A percentile compares a stretch with the other conserved stretches of the same genome.
Conservation (phyloP, 2,888 invertebrate species). For the Lamellibrachia columna region DNA sequence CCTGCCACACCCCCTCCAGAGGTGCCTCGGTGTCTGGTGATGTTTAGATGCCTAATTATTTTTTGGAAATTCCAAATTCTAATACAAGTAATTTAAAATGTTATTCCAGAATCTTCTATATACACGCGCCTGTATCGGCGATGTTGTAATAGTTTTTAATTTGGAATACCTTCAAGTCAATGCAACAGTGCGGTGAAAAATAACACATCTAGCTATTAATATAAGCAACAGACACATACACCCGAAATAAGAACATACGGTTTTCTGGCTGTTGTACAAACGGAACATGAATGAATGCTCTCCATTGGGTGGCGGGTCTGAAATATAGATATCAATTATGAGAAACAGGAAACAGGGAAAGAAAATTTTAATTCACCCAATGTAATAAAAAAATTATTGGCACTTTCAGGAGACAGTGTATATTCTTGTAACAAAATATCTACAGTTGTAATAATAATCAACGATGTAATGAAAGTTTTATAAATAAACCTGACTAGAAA, state of each 20-base stretch:
- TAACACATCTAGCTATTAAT: not conserved
- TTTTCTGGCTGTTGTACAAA: conserved; percentile 37
- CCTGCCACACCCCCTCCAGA: not conserved
- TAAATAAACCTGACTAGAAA: no score
- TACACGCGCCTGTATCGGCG: no score
- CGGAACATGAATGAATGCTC: conserved; percentile 35
- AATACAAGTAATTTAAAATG: not conserved
- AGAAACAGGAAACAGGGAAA: no score
- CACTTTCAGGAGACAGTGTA: no score
- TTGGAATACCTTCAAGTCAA: not conserved
- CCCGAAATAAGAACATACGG: conserved; percentile 26
- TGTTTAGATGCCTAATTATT: not conserved
- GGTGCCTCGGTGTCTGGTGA: not conserved
- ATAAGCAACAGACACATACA: not conserved
- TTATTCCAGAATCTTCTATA: not conserved
- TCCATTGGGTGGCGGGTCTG: conserved; percentile 33
- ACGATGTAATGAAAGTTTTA: no score
- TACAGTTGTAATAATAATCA: no score
- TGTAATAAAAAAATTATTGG: no score
- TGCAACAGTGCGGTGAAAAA: not conserved
- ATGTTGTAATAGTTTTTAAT: no score
- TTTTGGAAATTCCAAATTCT: not conserved
- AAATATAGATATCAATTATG: not conserved
- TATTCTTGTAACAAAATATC: no score
- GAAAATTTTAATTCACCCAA: no score